Evolutionary conservation across 2,888 invertebrate genomes (phyloP), one percentile per base, ranked within the genome.

Genomic region (Elmis aenea): DNA sequence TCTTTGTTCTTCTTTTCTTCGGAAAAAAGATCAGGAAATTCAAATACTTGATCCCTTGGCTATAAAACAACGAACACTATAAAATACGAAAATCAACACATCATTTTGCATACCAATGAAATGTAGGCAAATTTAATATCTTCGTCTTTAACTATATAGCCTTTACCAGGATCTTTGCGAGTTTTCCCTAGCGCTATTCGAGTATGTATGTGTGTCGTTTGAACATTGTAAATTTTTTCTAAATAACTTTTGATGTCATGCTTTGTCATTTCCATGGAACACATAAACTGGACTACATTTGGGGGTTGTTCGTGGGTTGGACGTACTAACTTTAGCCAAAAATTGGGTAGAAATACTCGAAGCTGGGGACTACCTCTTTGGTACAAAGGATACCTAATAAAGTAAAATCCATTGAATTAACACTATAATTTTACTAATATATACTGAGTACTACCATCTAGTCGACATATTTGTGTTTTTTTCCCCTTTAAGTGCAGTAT

Each of bases 181-280:
- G 83, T 79, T 58, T 73, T 75, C 42, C 92, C 92, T 58, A 80
- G 52, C 22, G 73, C 73, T 41, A 92, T 83, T 55, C 79, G 74
- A 0, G 89, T 91, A 39, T 81, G 72, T 1, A 97, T 83, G 56
- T 85, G 73, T 1, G 84, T 68, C 1, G 90, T 82, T 12, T 85
- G 83, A 8, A 97, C 71, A 40, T 88, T 79, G 61, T 99, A 99
- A 50, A 99, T 95, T 70, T 96, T 96, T 62, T 92, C 86, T 50
- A 99, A 72, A 67, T 99, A 99, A 67, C 92, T 92, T 61, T 81
- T 83, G 0, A 99, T 75, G 66, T 99, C 99, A 55, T 73, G 61
- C 62, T 77, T 82, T 0, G 92, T 93, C 97, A 99, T 99, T 74
- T 91, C 82, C 71, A 88, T 85, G 5, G 95, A 92, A 52, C 92